Percentiles rank a stretch among this genome's conserved stretches.
Evolutionary conservation across 2,888 invertebrate genomes (phyloP).

Genomic region (Tachina fera): DNA sequence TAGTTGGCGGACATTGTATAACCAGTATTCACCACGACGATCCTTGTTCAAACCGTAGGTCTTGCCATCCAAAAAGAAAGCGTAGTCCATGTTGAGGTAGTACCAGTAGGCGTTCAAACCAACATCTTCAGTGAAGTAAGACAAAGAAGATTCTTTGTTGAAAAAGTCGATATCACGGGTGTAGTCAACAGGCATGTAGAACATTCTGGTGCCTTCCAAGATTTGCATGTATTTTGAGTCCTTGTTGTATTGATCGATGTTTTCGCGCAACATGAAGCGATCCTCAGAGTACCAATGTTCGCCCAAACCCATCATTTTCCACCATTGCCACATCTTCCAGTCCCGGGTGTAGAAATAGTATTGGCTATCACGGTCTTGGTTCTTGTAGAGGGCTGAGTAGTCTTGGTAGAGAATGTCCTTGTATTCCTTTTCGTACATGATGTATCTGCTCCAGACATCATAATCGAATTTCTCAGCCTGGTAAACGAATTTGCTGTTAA

Average conservation of each 20-base stretch:
- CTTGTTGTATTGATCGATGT: constrained; percentile 75
- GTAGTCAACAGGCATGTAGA: constrained; percentile 84
- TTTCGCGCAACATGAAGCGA: constrained; percentile 77
- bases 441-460: constrained; percentile 71
- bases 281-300: constrained; percentile 76
- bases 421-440: constrained; percentile 76
- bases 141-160: constrained; percentile 85
- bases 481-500: constrained; percentile 84
- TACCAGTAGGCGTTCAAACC: constrained; percentile 87
- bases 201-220: constrained; percentile 77
- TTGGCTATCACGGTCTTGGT: constrained; percentile 72
- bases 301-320: constrained; percentile 79
- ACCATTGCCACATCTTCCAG: constrained; percentile 80
- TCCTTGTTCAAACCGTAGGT: constrained; percentile 84
- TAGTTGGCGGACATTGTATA: constrained; percentile 87
- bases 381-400: constrained; percentile 74
- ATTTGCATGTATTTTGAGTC: constrained; percentile 76
- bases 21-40: constrained; percentile 87
- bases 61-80: constrained; percentile 86
- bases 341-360: constrained; percentile 76
- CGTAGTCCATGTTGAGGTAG: constrained; percentile 85
- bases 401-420: constrained; percentile 78
- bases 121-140: constrained; percentile 90
- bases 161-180: constrained; percentile 83
- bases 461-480: constrained; percentile 76